Evolutionary conservation across 2,113 vertebrate genomes (phyloP).

Genomic region (Triplophysa tibetana): DNA sequence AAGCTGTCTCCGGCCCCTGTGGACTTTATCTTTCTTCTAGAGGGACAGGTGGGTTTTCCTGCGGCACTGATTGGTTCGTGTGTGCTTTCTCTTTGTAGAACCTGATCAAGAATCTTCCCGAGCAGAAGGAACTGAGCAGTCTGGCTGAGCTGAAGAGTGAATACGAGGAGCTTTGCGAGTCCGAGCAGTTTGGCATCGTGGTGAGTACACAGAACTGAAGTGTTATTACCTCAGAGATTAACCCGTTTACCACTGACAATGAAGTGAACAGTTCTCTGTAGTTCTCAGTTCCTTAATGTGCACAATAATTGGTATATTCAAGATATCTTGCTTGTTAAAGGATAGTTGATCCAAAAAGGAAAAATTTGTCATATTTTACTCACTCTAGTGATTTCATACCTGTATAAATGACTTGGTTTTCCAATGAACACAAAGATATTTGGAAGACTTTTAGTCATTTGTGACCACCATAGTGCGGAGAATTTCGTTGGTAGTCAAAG

Average conservation of each 20-base stretch:
- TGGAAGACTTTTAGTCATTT: no score
- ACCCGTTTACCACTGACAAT: slow-evolving; percentile 12
- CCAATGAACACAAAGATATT: no score
- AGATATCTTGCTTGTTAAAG: no score
- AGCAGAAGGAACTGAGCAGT: slow-evolving; percentile 88
- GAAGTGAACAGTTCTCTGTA: no score
- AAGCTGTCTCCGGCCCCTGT: not conserved
- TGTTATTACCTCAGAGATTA: not conserved
- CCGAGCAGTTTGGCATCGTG: slow-evolving; percentile 97
- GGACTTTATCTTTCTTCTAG: not conserved
- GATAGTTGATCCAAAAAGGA: no score
- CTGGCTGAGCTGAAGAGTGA: slow-evolving; percentile 90
- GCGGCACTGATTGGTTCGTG: slow-evolving; percentile 29
- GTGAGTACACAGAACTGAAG: slow-evolving; percentile 74
- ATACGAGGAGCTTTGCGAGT: slow-evolving; percentile 91
- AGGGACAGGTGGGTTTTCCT: not conserved
- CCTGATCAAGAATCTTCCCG: slow-evolving; percentile 94
- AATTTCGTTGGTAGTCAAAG: no score
- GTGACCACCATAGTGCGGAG: no score
- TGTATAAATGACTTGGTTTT: no score
- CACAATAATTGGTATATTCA: no score
- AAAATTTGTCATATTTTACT: no score
- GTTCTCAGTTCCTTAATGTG: no score
- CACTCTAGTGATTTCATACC: no score
- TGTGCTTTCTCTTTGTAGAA: slow-evolving; percentile 77